phyloP scores from a whole-genome alignment of 2,797 vertebrate species.

The Lemur catta region DNA sequence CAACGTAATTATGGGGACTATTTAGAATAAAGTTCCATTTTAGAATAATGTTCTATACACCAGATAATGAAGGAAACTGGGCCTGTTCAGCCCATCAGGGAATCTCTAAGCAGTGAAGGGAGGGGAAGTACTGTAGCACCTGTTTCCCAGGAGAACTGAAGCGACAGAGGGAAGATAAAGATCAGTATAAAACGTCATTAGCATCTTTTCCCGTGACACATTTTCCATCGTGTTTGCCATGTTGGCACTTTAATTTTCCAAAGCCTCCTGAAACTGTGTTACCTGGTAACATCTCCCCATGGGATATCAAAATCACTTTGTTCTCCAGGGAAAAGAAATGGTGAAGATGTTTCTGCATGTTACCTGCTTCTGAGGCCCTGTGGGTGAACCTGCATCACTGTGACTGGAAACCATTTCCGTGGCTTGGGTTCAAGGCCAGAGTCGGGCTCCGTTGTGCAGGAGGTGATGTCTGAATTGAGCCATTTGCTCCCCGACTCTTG shows the following conservation, averaged over 20 bases:
- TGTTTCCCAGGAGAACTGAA: not conserved
- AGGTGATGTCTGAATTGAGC: not conserved
- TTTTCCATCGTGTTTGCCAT: not conserved
- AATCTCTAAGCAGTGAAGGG: not conserved
- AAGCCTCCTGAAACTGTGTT: not conserved
- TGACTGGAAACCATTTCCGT: not conserved
- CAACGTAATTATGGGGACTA: not conserved
- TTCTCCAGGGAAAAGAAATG: not conserved
- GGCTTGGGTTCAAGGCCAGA: not conserved
- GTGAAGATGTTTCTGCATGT: not conserved
- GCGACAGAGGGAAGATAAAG: not conserved
- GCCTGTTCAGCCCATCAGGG: not conserved
- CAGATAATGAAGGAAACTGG: not conserved
- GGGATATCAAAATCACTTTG: not conserved
- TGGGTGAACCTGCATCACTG: not conserved
- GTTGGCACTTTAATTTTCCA: constrained; percentile 41
- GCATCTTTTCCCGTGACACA: not conserved
- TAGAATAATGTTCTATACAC: not conserved
- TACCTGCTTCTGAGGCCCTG: not conserved
- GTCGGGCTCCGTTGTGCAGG: not conserved
- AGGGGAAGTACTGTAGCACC: not conserved
- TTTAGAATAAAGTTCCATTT: constrained; percentile 9
- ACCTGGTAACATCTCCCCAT: not conserved
- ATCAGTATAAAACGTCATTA: not conserved
- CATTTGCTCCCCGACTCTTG: not conserved